These are phyloP conservation scores for Latrodectus hesperus DNA, from an alignment of 2,888 invertebrate genomes.

Conservation along the genomic window DNA sequence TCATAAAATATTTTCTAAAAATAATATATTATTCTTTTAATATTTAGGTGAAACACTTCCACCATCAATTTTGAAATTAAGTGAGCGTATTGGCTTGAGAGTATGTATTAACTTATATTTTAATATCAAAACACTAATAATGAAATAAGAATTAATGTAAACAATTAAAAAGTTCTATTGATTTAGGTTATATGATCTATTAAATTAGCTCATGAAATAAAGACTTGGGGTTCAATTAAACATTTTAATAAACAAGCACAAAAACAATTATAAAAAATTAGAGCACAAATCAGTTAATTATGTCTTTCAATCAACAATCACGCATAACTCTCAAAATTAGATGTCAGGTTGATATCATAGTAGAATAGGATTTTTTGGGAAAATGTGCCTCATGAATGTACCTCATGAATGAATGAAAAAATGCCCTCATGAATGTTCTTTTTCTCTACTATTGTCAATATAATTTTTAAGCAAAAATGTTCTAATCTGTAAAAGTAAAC, in stretches of 20 bases:
- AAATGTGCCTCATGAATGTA: too few relatives aligned
- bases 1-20: too few relatives aligned
- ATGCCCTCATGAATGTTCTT: too few relatives aligned
- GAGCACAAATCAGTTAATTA: neutral
- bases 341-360: too few relatives aligned
- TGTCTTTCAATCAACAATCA: neutral
- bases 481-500: too few relatives aligned
- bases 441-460: too few relatives aligned
- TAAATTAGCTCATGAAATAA: too few relatives aligned
- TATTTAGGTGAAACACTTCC: slow-evolving; percentile 16
- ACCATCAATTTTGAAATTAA: slow-evolving; percentile 40
- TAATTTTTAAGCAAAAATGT: too few relatives aligned
- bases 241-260: neutral
- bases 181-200: neutral
- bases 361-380: too few relatives aligned
- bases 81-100: slow-evolving; percentile 49
- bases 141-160: neutral
- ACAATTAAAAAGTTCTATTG: neutral
- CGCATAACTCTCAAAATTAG: too few relatives aligned
- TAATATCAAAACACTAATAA: neutral
- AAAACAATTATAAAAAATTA: neutral
- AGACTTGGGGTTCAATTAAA: neutral
- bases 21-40: neutral
- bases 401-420: too few relatives aligned
- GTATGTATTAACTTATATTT: slow-evolving; percentile 19